Evolutionary conservation across 2,113 vertebrate genomes (phyloP).

Genomic region (Thermophis baileyi): DNA sequence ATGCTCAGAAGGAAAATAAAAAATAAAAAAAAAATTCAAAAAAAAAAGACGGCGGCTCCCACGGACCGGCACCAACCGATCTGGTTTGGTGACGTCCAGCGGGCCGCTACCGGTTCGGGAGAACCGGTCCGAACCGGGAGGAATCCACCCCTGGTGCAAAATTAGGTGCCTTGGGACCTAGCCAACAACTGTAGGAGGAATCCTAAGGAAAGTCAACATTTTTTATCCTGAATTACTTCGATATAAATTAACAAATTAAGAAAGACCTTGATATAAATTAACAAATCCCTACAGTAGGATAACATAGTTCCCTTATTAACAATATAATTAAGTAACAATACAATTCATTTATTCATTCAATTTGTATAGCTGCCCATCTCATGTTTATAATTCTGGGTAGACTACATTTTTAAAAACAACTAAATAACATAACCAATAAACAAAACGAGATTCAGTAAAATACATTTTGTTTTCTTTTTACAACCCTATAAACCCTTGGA

Average conservation of each 20-base stretch:
- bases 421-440: background rate
- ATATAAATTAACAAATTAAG: too few relatives aligned
- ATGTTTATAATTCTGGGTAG: background rate
- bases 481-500: background rate
- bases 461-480: background rate
- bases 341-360: background rate
- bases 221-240: background rate
- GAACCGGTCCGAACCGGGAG: too few relatives aligned
- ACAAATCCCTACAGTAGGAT: background rate
- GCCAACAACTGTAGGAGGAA: background rate
- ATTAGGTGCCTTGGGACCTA: background rate
- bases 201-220: background rate
- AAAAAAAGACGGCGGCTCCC: too few relatives aligned
- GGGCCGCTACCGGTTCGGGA: too few relatives aligned
- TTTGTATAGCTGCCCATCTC: background rate
- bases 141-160: too few relatives aligned
- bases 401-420: background rate
- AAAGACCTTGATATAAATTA: background rate
- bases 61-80: too few relatives aligned
- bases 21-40: too few relatives aligned
- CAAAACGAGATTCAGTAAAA: background rate
- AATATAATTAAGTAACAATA: background rate
- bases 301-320: background rate
- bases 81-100: too few relatives aligned
- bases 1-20: too few relatives aligned